These are phyloP conservation scores for Camelus dromedarius DNA, from an alignment of 2,113 vertebrate genomes.

Conservation along the genomic window DNA sequence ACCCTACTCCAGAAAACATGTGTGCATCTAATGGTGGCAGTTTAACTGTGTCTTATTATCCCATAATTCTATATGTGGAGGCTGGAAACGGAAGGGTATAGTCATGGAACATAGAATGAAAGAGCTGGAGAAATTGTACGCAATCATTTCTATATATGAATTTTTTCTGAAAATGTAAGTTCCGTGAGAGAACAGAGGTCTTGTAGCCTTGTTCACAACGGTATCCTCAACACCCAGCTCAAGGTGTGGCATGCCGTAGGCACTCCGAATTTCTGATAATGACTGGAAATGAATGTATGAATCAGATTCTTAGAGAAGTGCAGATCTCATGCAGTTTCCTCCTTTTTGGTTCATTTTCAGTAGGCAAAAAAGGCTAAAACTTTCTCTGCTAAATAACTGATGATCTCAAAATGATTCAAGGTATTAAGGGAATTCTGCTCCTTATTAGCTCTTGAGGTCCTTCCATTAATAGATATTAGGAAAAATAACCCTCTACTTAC, in stretches of 20 bases:
- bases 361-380: neutral
- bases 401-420: slow-evolving; percentile 34
- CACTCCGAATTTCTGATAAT: neutral
- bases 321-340: neutral
- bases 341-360: slow-evolving; percentile 39
- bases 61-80: neutral
- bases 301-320: neutral
- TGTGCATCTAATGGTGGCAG: neutral
- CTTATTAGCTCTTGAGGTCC: neutral
- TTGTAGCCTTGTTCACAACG: neutral
- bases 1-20: neutral
- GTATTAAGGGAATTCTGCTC: neutral
- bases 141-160: neutral
- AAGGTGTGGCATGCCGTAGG: neutral
- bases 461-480: neutral
- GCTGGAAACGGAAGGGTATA: neutral
- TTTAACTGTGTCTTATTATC: slow-evolving; percentile 3
- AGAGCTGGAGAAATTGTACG: neutral
- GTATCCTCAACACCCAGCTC: neutral
- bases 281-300: neutral
- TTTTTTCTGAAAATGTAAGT: neutral
- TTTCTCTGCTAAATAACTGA: slow-evolving; percentile 34
- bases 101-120: neutral
- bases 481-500: neutral
- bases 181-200: neutral